Evolutionary conservation across 2,888 invertebrate species (phyloP), one percentile per base, ranked within the genome.

Genomic region (Megamerina dolium): DNA sequence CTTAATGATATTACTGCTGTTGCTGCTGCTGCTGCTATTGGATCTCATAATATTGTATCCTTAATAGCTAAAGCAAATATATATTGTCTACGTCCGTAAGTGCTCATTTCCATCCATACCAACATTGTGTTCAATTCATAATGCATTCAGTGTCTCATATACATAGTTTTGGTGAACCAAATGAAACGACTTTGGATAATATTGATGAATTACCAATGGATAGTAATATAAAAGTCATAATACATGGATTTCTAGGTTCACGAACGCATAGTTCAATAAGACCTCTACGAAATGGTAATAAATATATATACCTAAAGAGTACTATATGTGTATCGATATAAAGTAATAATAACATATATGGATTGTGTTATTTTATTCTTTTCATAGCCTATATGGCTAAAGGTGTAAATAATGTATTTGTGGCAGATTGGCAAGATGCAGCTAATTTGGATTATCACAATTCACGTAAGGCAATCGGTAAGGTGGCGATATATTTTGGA

Each of bases 351-450:
- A n/a, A n/a, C n/a, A n/a, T n/a, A n/a, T n/a, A n/a, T n/a, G n/a
- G n/a, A n/a, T n/a, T n/a, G n/a, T n/a, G n/a, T n/a, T n/a, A n/a
- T n/a, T n/a, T n/a, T n/a, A n/a, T n/a, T n/a, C n/a, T 35, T 2
- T 32, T 42, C 49, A 5, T n/a, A 66, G 70, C 68, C n/a, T 71
- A 68, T 41, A 46, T 58, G 13, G 55, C 63, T 1, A 59, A 60
- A 36, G 70, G 68, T 10, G 51, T 47, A 29, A 57, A 52, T 18
- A 62, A 68, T 41, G 38, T 72, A 0, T 50, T 66, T 3, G 36
- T 68, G n/a, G 72, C 61, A 4, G 72, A 72, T 34, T 72, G 71
- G 71, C 47, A 57, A 14, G 55, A 63, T 17, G 65, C 61, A 3
- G 63, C 70, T 4, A 47, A 41, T 1, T 20, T 66, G 34, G 61